Evolutionary conservation across 2,113 vertebrate genomes (phyloP).

Genomic region (Arvicanthis niloticus): DNA sequence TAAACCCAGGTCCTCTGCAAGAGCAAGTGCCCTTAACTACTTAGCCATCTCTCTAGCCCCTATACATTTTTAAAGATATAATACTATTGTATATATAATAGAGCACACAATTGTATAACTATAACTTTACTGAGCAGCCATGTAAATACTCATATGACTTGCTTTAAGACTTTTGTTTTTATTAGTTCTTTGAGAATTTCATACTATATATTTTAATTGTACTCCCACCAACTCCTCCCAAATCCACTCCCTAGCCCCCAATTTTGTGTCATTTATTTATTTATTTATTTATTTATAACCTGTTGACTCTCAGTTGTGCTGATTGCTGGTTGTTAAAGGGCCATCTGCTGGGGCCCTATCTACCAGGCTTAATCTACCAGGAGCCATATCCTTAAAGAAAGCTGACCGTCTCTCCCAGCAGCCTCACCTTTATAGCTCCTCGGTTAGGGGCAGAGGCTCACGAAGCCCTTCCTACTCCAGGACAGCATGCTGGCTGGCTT

Average conservation of each 20-base stretch:
- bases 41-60: background rate
- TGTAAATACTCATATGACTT: background rate
- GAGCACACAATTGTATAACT: background rate
- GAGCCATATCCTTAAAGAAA: background rate
- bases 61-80: background rate
- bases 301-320: background rate
- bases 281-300: background rate
- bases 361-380: background rate
- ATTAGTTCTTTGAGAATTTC: background rate
- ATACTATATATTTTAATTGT: background rate
- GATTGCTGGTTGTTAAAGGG: background rate
- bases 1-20: background rate
- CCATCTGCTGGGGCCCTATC: background rate
- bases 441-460: background rate
- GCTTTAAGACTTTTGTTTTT: background rate
- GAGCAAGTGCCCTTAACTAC: background rate
- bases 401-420: background rate
- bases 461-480: background rate
- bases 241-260: background rate
- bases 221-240: background rate
- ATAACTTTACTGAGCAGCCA: background rate
- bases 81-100: background rate
- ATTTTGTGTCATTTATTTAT: background rate
- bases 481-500: background rate
- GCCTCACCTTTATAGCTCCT: background rate